phyloP scores from a whole-genome alignment of 1,140 invertebrate species.

The Drosophila biarmipes region DNA sequence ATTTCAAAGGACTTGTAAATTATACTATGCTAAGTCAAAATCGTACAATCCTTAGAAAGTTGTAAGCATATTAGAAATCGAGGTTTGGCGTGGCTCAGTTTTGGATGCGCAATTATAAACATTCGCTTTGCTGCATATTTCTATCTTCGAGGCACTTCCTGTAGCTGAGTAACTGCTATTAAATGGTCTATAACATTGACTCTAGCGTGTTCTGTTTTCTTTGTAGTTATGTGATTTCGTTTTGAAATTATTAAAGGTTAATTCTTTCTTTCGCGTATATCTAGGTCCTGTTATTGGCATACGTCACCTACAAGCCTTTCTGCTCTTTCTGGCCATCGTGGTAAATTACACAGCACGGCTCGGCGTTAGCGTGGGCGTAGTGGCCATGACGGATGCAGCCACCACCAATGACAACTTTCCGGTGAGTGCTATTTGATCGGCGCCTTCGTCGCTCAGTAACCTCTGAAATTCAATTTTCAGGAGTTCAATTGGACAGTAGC shows the following conservation, averaged over 20 bases:
- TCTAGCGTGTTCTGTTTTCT: too few species aligned
- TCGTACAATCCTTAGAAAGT: too few species aligned
- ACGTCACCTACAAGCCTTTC: slow-evolving; percentile 87
- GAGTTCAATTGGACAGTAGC: slow-evolving; percentile 85
- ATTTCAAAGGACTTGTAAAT: too few species aligned
- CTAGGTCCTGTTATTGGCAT: slow-evolving; percentile 85
- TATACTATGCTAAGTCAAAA: too few species aligned
- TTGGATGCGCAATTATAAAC: too few species aligned
- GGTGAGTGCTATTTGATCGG: slow-evolving; percentile 19
- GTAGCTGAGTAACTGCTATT: too few species aligned
- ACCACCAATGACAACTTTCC: slow-evolving; percentile 66
- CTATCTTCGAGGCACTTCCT: too few species aligned
- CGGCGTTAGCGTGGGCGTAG: slow-evolving; percentile 89
- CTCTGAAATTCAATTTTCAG: slow-evolving; percentile 22
- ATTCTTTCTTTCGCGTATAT: background rate
- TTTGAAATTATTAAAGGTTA: background rate
- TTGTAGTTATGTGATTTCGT: background rate
- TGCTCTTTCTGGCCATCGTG: slow-evolving; percentile 88
- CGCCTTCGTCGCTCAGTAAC: background rate
- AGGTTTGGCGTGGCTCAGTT: too few species aligned
- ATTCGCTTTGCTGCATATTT: too few species aligned
- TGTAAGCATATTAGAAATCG: too few species aligned
- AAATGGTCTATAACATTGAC: too few species aligned
- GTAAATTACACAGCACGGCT: slow-evolving; percentile 87
- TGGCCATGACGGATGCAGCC: slow-evolving; percentile 88